Evolutionary conservation across 35 echinoderm and acorn worm genomes (phyloP), one percentile per base, ranked within the genome.

Genomic region (Ophioderma brevispina): DNA sequence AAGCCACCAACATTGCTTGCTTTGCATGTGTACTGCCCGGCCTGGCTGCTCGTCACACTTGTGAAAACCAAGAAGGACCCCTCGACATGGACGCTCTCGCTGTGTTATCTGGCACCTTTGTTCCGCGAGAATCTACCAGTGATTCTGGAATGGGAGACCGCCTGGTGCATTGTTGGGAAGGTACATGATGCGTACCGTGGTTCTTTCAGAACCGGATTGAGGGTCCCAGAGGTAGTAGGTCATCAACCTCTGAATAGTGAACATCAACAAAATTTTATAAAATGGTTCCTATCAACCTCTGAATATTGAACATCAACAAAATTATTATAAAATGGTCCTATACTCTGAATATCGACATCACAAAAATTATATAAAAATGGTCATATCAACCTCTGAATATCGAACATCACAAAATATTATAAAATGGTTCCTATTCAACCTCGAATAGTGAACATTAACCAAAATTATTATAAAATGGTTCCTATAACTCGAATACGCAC

Each of bases 1-100:
- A 85, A 50, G 70, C 94, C 94, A 21, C 90, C 94, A 15, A 75
- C 84, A 52, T 89, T 92, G 33, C 36, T 30, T 10, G 93, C 38
- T 55, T 75, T 76, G 78, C 94, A 96, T 1, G 94, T 96, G 75
- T 86, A 96, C 86, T 92, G 89, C 28, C 90, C 91, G 1, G 17
- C 59, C 28, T 92, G 82, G 77, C 92, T 90, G 8, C 59, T 76
- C 64, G 80, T 79, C 81, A 96, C 81, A 23, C 39, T 37, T 35
- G 80, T 42, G 39, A 92, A 89, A 35, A 96, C 90, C 0, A 96
- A 77, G 28, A 37, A 86, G 18, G 55, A 42, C 17, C 87, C 55
- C 55, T 39, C 82, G 13, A 36, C 40, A 50, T 89, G 91, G 31
- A 96, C 87, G 80, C 94, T 28, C 90, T 77, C 0, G 40, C 55